Base-by-base conservation (phyloP, 2,113 vertebrate species). In the Tylochromis polylepis region DNA sequence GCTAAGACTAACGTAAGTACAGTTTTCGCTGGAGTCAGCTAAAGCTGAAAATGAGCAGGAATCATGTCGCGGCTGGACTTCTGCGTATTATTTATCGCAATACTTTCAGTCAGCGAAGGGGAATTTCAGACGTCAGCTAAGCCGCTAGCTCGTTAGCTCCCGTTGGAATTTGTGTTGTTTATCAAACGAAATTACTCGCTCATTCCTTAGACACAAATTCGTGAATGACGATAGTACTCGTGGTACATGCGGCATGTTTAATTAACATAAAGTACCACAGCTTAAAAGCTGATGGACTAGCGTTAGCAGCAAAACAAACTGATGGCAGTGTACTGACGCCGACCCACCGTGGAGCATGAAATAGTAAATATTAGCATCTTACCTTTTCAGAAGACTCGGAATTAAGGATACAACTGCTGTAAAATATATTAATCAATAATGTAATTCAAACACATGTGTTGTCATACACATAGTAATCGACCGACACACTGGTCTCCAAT, bases 251-350 rank as follows among this genome's bases (percentile, higher is more conserved):
- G 5, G 2, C 9, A 60, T 15, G 12, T 2, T 20, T 22, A 7
- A 22, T 4, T 14, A 11, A 31, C 3, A 55, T 41, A 7, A 15
- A 7, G 11, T 18, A 77, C 3, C 24, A 7, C 24, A 2, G 79
- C 3, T 55, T 29, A 55, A 81, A 86, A 81, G 22, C 49, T 43
- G 82, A 67, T 60, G 46, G 12, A 11, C 49, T 88, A 11, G 22
- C 34, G 51, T 81, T 84, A 86, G 80, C 80, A 86, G 57, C 82
- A 84, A 85, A 93, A 93, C 83, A 91, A 88, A 92, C 38, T 6
- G 56, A 22, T 46, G 70, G 20, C 77, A 84, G 59, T 31, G 81
- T 29, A 72, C 55, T 31, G 46, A 84, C 83, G 79, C 67, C n/a
- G 31, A 79, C 15, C 27, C 8, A 12, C 36, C 60, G 27, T 10